A percentile compares a stretch with the other conserved stretches of the same genome.
Conservation (phyloP, 2,888 invertebrate genomes). For the Melieria crassipennis region DNA sequence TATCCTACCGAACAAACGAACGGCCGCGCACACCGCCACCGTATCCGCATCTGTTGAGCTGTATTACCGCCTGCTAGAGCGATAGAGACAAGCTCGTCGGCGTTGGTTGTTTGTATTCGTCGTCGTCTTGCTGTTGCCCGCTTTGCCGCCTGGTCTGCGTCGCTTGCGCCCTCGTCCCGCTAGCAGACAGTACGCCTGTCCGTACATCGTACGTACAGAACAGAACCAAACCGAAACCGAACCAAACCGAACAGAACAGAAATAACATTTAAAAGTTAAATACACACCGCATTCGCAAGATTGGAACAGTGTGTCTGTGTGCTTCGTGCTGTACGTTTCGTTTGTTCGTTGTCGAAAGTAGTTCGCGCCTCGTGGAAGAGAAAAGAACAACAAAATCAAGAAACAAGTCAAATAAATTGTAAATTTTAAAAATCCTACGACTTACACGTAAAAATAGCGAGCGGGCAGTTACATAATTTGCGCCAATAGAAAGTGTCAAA, state of each 20-base stretch:
- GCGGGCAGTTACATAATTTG: constrained; percentile 55
- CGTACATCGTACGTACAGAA: constrained; percentile 23
- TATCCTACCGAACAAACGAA: neutral
- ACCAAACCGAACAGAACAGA: constrained; percentile 24
- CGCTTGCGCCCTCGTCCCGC: constrained; percentile 21
- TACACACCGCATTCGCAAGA: constrained; percentile 54
- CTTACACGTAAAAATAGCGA: constrained; percentile 42
- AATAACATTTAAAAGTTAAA: constrained; percentile 52
- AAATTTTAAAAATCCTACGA: constrained; percentile 47
- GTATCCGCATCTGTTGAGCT: neutral
- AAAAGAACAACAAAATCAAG: constrained; percentile 18
- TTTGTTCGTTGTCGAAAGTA: constrained; percentile 20
- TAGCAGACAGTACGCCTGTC: constrained; percentile 23
- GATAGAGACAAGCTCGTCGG: constrained; percentile 21
- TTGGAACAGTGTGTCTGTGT: constrained; percentile 60
- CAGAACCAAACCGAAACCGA: constrained; percentile 13
- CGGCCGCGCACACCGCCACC: too few relatives aligned
- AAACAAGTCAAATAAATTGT: constrained; percentile 33
- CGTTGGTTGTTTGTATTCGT: constrained; percentile 16
- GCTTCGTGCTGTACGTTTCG: constrained; percentile 59
- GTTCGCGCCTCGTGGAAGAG: constrained; percentile 26
- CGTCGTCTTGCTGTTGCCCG: neutral
- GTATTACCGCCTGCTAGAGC: constrained; percentile 8
- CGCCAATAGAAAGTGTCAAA: constrained; percentile 41
- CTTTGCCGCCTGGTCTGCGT: neutral